phyloP scores from a whole-genome alignment of 2,888 invertebrate species.

The Caenorhabditis japonica region DNA sequence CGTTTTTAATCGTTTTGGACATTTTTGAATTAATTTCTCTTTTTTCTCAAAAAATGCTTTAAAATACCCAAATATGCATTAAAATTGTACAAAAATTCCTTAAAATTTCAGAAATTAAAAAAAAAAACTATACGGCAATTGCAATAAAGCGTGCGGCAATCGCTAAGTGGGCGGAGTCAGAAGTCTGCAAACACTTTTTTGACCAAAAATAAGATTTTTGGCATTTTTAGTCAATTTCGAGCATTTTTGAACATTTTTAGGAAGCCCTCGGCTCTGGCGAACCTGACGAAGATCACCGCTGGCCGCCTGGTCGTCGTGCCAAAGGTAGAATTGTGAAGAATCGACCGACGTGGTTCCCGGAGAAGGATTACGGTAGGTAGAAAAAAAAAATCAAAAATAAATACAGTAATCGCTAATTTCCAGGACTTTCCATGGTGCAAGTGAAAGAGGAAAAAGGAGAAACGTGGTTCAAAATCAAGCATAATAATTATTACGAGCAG shows the following conservation, averaged over 20 bases:
- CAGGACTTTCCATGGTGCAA: slow-evolving; percentile 62
- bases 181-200: too few species aligned
- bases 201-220: too few species aligned
- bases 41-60: too few species aligned
- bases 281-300: slow-evolving; percentile 8
- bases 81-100: too few species aligned
- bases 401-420: slow-evolving; percentile 10
- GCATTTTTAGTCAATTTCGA: too few species aligned
- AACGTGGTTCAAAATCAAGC: slow-evolving; percentile 54
- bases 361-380: slow-evolving; percentile 40
- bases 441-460: slow-evolving; percentile 24
- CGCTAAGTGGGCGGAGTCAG: too few species aligned
- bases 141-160: too few species aligned
- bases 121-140: too few species aligned
- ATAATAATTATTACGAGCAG: slow-evolving; percentile 45
- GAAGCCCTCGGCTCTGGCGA: slow-evolving; percentile 7
- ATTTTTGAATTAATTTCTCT: too few species aligned
- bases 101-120: too few species aligned
- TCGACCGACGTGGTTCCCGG: slow-evolving; percentile 62
- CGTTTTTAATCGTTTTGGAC: too few species aligned
- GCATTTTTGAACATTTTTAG: not conserved
- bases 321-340: slow-evolving; percentile 62
- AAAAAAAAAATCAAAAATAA: not conserved
- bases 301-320: slow-evolving; percentile 21
- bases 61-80: too few species aligned